phyloP scores from a whole-genome alignment of 2,888 invertebrate genomes.

The Candidula unifasciata region DNA sequence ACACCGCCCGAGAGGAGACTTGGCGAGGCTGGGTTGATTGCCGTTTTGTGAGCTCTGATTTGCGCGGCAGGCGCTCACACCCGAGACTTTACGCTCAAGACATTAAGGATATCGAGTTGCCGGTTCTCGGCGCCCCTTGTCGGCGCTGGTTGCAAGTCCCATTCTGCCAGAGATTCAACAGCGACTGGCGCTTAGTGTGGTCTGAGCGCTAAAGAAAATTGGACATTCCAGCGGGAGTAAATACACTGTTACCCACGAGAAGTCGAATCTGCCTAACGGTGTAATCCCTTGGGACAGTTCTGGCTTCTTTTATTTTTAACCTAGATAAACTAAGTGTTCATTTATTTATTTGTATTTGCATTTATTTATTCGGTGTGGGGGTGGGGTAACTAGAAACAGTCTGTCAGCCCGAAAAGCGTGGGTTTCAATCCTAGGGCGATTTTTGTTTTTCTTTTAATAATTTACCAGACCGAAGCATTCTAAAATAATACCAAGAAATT shows the following conservation, averaged over 20 bases:
- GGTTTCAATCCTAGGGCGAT: no score
- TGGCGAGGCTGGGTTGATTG: constrained; percentile 16
- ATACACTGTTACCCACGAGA: not conserved
- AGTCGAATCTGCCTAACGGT: not conserved
- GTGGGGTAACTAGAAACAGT: no score
- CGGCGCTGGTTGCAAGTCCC: constrained; percentile 41
- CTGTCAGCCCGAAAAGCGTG: no score
- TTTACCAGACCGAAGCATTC: no score
- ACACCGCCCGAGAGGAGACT: not conserved
- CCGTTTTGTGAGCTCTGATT: constrained; percentile 35
- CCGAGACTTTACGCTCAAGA: constrained; percentile 31
- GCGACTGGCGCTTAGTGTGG: constrained; percentile 32
- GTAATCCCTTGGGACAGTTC: not conserved
- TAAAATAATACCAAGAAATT: no score
- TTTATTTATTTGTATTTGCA: no score
- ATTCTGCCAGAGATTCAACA: constrained; percentile 6
- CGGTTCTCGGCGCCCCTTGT: constrained; percentile 35
- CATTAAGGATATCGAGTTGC: constrained; percentile 48
- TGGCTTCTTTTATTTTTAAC: not conserved
- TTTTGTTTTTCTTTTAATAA: no score
- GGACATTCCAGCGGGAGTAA: constrained; percentile 15
- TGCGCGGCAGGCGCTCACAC: constrained; percentile 41
- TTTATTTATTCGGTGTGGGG: no score
- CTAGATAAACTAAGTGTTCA: no score
- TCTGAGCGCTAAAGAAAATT: constrained; percentile 23